These are phyloP conservation scores for Sebastes nivosus DNA, from an alignment of 2,797 vertebrate genomes.

Conservation along the genomic window DNA sequence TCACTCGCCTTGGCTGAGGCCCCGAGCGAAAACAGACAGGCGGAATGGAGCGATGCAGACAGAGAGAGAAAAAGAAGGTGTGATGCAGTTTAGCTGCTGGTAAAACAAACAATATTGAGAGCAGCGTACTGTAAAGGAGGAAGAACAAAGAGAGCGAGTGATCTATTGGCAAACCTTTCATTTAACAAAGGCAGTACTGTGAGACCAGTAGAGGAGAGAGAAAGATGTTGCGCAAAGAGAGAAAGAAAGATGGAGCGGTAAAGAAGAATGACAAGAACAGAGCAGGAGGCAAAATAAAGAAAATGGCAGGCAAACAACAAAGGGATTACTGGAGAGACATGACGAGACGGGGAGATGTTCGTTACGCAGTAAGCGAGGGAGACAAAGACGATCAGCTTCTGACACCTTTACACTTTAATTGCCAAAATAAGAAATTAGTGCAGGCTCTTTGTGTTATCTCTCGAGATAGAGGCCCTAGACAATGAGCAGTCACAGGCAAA, in stretches of 20 bases:
- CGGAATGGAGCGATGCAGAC: constrained; percentile 64
- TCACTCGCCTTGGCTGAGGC: constrained; percentile 77
- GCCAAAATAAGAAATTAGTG: constrained; percentile 79
- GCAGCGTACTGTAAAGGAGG: constrained; percentile 67
- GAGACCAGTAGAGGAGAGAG: constrained; percentile 56
- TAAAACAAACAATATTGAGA: constrained; percentile 86
- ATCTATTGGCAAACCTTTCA: constrained; percentile 79
- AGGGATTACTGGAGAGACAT: constrained; percentile 72
- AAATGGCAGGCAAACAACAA: constrained; percentile 77
- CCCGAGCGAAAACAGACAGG: constrained; percentile 79
- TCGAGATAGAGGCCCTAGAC: constrained; percentile 18
- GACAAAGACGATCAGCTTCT: constrained; percentile 70
- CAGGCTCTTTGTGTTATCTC: constrained; percentile 61
- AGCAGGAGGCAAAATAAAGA: constrained; percentile 69
- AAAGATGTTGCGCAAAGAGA: constrained; percentile 28
- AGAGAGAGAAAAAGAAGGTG: constrained; percentile 58
- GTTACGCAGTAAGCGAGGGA: constrained; percentile 54
- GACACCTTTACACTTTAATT: constrained; percentile 80
- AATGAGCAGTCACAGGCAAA: constrained; percentile 26
- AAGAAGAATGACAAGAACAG: constrained; percentile 65
- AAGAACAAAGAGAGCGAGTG: constrained; percentile 71
- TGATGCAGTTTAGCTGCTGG: constrained; percentile 76
- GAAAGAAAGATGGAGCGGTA: constrained; percentile 46
- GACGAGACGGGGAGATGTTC: constrained; percentile 65
- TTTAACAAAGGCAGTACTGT: constrained; percentile 79